Base-by-base conservation (phyloP, 1,140 invertebrate genomes). In the Choristoneura fumiferana region DNA sequence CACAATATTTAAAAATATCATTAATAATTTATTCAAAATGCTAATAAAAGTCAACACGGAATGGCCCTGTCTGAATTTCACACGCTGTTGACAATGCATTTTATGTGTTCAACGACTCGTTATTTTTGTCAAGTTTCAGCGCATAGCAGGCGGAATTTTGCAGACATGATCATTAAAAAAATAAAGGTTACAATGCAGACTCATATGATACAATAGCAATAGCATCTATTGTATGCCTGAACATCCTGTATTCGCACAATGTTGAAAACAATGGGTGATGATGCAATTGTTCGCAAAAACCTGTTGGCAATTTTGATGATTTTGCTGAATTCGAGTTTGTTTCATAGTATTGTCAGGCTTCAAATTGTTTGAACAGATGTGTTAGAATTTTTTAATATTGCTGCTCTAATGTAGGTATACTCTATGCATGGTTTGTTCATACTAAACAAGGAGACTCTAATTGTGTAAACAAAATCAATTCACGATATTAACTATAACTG, bases 251-350 rank as follows among this genome's bases (percentile, higher is more conserved):
- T 49, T 49, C 43, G 18, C 43, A 45, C 10, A 49, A 49, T 49
- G 43, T 33, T 14, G 43, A 49, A 49, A 49, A 49, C 43, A 49
- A 49, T 49, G 43, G 22, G 6, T 17, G 43, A 15, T 8, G 12
- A 49, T 18, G 4, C 43, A 49, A 49, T 49, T 49, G 43, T 49
- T 49, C 43, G 43, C n/a, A 22, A 17, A 13, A 33, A 29, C 43
- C 18, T 18, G 22, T 49, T 49, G 43, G 43, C 43, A 33, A 49
- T 49, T 49, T 49, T 49, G 43, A 49, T 49, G 43, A 49, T 49
- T 49, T 49, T 49, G 43, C 43, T 49, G 43, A 49, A 49, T 29
- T 0, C 43, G 43, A 49, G 43, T 12, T 14, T n/a, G 18, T 12
- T 45, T 29, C 15, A 4, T 18, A 49, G 29, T 18, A 5, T 49